Conservation (phyloP, 2,113 vertebrate species). For the Ochotona princeps region DNA sequence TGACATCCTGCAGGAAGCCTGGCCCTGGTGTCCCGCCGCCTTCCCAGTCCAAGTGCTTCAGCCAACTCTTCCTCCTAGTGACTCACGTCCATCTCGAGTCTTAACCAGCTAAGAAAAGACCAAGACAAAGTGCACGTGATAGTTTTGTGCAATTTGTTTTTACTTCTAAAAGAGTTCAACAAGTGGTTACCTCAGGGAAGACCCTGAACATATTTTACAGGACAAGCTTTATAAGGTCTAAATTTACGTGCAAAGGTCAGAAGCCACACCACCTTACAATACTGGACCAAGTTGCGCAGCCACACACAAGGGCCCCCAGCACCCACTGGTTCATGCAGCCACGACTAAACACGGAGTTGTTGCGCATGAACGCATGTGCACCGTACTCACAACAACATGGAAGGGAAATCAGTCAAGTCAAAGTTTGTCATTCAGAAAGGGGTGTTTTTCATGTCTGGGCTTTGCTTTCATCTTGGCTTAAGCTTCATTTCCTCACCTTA, state of each 20-base stretch:
- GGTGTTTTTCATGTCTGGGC: background rate
- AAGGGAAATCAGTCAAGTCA: slow-evolving; percentile 27
- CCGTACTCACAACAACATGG: background rate
- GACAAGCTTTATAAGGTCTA: background rate
- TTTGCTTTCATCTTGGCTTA: background rate
- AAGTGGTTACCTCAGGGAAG: background rate
- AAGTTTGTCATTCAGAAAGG: background rate
- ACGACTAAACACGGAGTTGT: background rate
- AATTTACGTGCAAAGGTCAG: background rate
- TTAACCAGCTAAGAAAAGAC: background rate
- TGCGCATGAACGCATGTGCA: background rate
- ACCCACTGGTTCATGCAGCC: background rate
- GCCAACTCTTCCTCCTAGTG: background rate
- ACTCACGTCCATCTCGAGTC: background rate
- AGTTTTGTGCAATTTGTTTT: background rate
- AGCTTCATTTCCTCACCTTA: background rate
- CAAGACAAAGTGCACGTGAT: background rate
- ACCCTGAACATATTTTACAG: background rate
- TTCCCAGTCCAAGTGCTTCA: background rate
- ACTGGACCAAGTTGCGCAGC: background rate
- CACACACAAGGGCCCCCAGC: background rate
- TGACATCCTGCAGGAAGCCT: slow-evolving; percentile 24
- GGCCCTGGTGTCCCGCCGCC: background rate
- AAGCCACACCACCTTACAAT: background rate
- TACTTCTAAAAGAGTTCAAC: background rate